Percentiles rank a stretch among this genome's conserved stretches.
phyloP scores from a whole-genome alignment of 2,113 vertebrate genomes.

The Notiomystis cincta region DNA sequence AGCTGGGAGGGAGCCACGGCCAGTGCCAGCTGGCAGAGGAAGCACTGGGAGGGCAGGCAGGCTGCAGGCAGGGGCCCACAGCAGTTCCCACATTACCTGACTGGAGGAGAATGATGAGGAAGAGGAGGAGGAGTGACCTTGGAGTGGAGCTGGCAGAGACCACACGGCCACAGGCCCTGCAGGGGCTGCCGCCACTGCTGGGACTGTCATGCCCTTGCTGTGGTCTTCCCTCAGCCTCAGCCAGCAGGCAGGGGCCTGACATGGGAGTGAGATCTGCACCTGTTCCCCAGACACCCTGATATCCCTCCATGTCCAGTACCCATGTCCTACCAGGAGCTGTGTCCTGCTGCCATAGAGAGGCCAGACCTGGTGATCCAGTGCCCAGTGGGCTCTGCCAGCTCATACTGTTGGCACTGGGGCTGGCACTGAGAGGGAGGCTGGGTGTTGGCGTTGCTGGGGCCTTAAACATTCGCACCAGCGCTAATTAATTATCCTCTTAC shows the following conservation, averaged over 20 bases:
- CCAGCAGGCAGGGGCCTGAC: fast-evolving
- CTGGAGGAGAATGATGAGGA: background rate
- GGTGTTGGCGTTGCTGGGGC: fast-evolving
- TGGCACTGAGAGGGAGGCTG: background rate
- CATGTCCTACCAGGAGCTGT: fast-evolving
- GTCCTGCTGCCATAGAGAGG: background rate
- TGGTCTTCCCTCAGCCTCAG: background rate
- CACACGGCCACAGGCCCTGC: fast-evolving
- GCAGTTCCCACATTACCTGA: background rate
- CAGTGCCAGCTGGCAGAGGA: background rate
- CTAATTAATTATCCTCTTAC: background rate
- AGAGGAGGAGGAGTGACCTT: background rate
- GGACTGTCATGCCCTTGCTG: fast-evolving
- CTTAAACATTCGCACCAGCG: fast-evolving
- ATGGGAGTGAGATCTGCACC: background rate
- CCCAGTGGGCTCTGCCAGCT: background rate
- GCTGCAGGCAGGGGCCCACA: background rate
- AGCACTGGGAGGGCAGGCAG: background rate
- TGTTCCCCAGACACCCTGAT: fast-evolving
- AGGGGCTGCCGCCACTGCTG: fast-evolving
- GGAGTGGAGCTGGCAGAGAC: background rate
- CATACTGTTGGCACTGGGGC: background rate
- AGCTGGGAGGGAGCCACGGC: background rate
- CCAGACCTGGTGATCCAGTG: fast-evolving
- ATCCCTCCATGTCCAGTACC: background rate